Evolutionary conservation across 1,140 invertebrate genomes (phyloP), one percentile per base, ranked within the genome.

Genomic region (Drosophila setifemur): DNA sequence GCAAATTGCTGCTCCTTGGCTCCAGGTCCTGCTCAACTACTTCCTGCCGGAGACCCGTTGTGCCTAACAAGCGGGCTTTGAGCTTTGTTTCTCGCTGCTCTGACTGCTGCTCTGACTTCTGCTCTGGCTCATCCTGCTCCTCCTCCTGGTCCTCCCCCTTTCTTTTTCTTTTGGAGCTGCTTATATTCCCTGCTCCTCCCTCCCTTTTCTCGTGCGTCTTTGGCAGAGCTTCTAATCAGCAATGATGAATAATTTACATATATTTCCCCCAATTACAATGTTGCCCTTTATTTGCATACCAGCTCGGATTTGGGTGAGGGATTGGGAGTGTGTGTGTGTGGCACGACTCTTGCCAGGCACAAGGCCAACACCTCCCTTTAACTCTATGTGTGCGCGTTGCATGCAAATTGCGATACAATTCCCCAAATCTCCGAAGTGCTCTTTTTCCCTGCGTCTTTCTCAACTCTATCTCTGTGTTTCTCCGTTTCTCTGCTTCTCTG

Each of bases 191-290:
- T n/a, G n/a, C n/a, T 26, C 35, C 33, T 16, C n/a, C 12, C 28
- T 40, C 21, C 31, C 23, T 40, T 14, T 53, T 42, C 25, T 35
- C 55, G 18, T 50, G 48, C 50, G 28, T 64, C 64, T 54, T 68
- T 50, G 74, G 47, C 55, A 28, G 37, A 71, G 67, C 81, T 89
- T 89, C 87, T 89, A 87, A 89, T 89, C 86, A 89, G 81, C 87
- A 89, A 89, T 89, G 86, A 89, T 89, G 86, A 89, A 89, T 86
- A 89, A 89, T 89, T 87, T 87, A 73, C 87, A 89, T 89, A 89
- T 83, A 87, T 83, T 89, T 87, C 52, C 75, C 68, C 87, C 73
- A 82, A 89, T 79, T 89, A 89, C 81, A 87, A 68, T 87, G 76
- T 76, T 86, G 77, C 77, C 87, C 85, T 82, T 87, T 86, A 86